phyloP scores from a whole-genome alignment of 2,797 vertebrate genomes.

The Prionace glauca region DNA sequence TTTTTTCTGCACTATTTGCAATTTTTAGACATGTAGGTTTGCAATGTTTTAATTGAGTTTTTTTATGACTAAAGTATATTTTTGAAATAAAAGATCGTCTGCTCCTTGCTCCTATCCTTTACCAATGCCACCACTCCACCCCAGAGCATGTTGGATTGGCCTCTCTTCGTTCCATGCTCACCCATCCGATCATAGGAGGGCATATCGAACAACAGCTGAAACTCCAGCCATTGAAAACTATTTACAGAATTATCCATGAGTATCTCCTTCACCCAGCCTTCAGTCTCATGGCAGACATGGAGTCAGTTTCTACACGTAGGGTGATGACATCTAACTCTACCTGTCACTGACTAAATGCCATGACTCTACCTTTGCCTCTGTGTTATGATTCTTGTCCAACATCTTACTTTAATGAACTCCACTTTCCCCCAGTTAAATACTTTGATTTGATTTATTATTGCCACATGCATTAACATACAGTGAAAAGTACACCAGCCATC shows the following conservation, averaged over 20 bases:
- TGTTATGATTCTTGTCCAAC: not conserved
- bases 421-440: not conserved
- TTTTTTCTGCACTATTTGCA: no score
- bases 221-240: not conserved
- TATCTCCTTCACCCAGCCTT: not conserved
- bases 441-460: no score
- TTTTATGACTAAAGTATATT: no score
- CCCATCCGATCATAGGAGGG: not conserved
- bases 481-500: not conserved
- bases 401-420: not conserved
- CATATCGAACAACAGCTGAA: not conserved
- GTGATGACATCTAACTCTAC: not conserved
- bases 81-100: not conserved
- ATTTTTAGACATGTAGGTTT: no score
- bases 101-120: not conserved
- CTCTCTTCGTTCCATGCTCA: not conserved
- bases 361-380: not conserved
- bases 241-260: not conserved
- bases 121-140: not conserved
- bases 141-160: not conserved
- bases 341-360: not conserved
- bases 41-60: no score
- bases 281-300: not conserved
- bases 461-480: no score
- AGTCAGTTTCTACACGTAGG: not conserved